Base-by-base conservation (phyloP, 2,888 invertebrate genomes). In the Minunthozetes semirufus region DNA sequence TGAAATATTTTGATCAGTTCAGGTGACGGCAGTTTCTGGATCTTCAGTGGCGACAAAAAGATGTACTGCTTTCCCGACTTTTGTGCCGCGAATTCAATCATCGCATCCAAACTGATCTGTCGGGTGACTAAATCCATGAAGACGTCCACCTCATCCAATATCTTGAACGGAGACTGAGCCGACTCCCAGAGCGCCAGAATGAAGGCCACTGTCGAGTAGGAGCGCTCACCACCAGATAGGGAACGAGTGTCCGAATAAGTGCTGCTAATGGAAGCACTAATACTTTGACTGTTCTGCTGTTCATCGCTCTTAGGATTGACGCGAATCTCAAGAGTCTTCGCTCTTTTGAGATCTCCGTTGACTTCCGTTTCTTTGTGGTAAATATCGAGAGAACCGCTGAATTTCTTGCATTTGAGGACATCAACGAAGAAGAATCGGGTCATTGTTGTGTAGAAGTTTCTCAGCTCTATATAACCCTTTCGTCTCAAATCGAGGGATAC, bases 91-190 rank as follows among this genome's bases (percentile, higher is more conserved):
- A 91, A 89, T 79, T 87, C 85, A 76, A 93, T 83, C 78, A 96
- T 86, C 81, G 93, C 87, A 79, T 90, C 88, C 85, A 93, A 89
- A 80, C 91, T 89, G 77, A 88, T 87, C 79, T 89, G 87, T 42
- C 94, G 87, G 83, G 93, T 93, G 72, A 92, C 87, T 84, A 90
- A 89, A 82, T 94, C 94, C 91, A 97, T 95, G 82, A 93, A 97
- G 0, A 97, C 94, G 81, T 97, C 96, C 82, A 95, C 97, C 86
- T 98, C 97, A 83, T 97, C 97, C 79, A 97, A 86, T 83, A 94
- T 89, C 86, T 90, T 90, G 84, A 98, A 96, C 0, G 98, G 97
- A 80, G 93, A 88, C 81, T 91, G 89, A 81, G 93, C 91, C 78
- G 90, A 90, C 76, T 92, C 90, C 98, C 98, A 98, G 46, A 98